phyloP scores from a whole-genome alignment of 2,888 invertebrate genomes.

The Temnothorax ravouxi region DNA sequence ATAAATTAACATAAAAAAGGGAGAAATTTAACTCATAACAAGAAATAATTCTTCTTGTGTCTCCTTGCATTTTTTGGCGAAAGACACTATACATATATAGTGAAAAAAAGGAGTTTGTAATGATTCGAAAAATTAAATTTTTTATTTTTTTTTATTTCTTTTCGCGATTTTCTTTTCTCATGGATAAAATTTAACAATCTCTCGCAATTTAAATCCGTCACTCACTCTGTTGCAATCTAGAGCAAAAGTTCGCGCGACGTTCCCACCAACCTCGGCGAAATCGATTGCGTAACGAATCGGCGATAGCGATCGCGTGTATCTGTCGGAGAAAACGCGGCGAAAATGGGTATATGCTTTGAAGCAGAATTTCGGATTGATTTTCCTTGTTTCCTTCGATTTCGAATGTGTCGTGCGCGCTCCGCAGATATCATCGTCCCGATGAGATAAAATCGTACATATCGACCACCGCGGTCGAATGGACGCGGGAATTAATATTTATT shows the following conservation, averaged over 20 bases:
- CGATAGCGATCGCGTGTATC: constrained; percentile 59
- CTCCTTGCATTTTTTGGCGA: not conserved
- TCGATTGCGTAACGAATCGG: constrained; percentile 68
- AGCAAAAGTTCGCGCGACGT: constrained; percentile 67
- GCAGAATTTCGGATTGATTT: constrained; percentile 24
- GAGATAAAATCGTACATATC: constrained; percentile 2
- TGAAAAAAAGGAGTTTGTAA: not conserved
- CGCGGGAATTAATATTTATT: constrained; percentile 45
- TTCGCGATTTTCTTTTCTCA: not conserved
- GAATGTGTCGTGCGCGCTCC: not conserved
- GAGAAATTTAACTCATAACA: too few relatives aligned
- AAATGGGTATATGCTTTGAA: constrained; percentile 26
- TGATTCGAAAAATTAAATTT: not conserved
- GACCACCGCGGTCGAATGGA: not conserved
- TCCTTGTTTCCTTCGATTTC: constrained; percentile 26
- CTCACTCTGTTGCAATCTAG: constrained; percentile 69
- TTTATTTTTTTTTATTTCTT: not conserved
- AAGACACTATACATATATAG: not conserved
- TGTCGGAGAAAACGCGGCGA: constrained; percentile 37
- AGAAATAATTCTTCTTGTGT: not conserved
- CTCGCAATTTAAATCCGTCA: not conserved
- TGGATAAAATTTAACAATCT: constrained; percentile 27
- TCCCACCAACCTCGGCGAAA: constrained; percentile 51
- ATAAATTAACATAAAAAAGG: too few relatives aligned
- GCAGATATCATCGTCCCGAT: not conserved